Base-by-base conservation (phyloP, 2,888 invertebrate species). In the Trachelus stipa region DNA sequence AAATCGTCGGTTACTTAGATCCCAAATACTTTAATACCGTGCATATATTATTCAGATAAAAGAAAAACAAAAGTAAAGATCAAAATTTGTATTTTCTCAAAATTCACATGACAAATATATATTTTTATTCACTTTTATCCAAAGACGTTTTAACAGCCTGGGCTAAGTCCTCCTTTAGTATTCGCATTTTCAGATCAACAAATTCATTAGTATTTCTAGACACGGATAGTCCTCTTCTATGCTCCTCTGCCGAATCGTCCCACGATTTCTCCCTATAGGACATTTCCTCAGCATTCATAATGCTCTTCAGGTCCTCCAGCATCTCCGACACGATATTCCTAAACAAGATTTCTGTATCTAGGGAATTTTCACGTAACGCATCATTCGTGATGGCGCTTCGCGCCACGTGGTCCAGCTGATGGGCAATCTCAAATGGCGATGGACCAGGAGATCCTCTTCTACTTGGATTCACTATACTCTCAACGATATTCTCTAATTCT, bases 311-410 rank as follows among this genome's bases (percentile, higher is more conserved):
- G 56, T 76, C 78, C 11, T 30, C 12, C 82, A 87, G 79, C 84
- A 87, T 84, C 11, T 81, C 76, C 0, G 81, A 81, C 3, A 85
- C 85, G 0, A 85, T 80, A n/a, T 84, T 80, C 0, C 83, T 81
- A 0, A 79, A 79, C 11, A 81, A 69, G 34, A 85, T 82, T 35
- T 87, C 86, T 12, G 84, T 79, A 12, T 79, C 82, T 12, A 80
- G 69, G 1, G 76, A n/a, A 34, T 83, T 78, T 30, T 80, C 31
- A 31, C 75, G 0, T 84, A 73, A 4, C 69, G 35, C 11, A 15
- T 83, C 79, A 34, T 77, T 75, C 9, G 31, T 30, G 0, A 86
- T 35, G 0, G 81, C 80, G 56, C 80, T 77, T 73, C 86, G 80
- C 11, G 83, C 81, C 1, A 86, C 79, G 12, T 79, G 79, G 69